These are phyloP conservation scores for Entomyzon cyanotis DNA, from an alignment of 2,113 vertebrate genomes.

Conservation along the genomic window DNA sequence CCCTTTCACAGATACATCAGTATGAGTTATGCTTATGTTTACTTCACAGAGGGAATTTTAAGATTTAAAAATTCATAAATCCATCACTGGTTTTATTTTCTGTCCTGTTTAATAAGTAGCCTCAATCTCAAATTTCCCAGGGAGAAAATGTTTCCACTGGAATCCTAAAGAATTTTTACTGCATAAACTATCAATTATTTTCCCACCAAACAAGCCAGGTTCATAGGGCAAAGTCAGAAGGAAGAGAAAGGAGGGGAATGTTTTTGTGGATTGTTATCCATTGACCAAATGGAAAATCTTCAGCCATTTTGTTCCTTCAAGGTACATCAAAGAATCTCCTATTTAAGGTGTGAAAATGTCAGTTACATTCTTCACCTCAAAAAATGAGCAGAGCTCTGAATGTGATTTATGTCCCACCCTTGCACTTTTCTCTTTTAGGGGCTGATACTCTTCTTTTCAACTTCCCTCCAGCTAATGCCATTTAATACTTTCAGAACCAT, in stretches of 20 bases:
- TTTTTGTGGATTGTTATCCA: constrained; percentile 1
- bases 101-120: not conserved
- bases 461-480: constrained; percentile 24
- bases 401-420: not conserved
- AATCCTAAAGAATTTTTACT: not conserved
- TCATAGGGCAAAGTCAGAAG: not conserved
- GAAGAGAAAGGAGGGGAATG: constrained; percentile 5
- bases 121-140: not conserved
- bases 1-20: not conserved
- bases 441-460: not conserved
- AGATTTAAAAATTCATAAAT: not conserved
- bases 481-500: constrained; percentile 32
- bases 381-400: not conserved
- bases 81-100: not conserved
- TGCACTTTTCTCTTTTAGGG: not conserved
- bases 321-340: not conserved
- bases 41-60: not conserved
- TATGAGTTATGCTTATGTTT: not conserved
- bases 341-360: not conserved
- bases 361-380: not conserved
- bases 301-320: constrained; percentile 27
- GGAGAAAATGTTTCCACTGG: not conserved
- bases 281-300: not conserved
- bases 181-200: constrained; percentile 3
- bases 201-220: not conserved